Base-by-base conservation (phyloP, 2,797 vertebrate species). In the Gymnodraco acuticeps region DNA sequence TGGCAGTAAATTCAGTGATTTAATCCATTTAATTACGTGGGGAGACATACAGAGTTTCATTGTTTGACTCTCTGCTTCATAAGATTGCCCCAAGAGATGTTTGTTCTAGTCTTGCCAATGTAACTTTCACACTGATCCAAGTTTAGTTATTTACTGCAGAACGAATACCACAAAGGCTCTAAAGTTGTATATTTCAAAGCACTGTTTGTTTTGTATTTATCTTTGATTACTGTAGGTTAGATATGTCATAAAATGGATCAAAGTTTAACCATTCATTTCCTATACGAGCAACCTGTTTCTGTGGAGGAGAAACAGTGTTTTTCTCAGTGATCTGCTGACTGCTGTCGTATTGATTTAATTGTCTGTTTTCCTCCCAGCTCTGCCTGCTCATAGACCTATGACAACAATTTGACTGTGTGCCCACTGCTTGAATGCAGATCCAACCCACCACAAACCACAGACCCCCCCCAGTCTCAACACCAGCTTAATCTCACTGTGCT, bases 321-420 rank as follows among this genome's bases (percentile, higher is more conserved):
- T 23, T 23, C 23, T 23, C 60, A 69, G 77, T 83, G 82, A 89
- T 90, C 81, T 89, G 87, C 81, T 88, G 89, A 92, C 88, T 92
- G 75, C 73, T 78, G 78, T 87, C 73, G 79, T 93, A 93, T 93
- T 92, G 91, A 92, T 92, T 90, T 89, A 88, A 93, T 91, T 90
- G 92, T 90, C 80, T 83, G 81, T 83, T 86, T 84, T 71, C 76
- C 86, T 83, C 73, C 51, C 43, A 80, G 83, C 76, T 41, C 73
- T 78, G 71, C 78, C 72, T 73, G 86, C 70, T 89, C 87, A 83
- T 72, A 71, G 63, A 56, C 73, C 83, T 62, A 81, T 82, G 87
- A 87, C 64, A 16, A 68, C 83, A 73, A 53, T 78, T 60, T 86
- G 80, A 81, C 88, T 27, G 3, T 85, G 81, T 17, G 65, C 75